Conservation (phyloP, 1,140 invertebrate genomes). For the Drosophila oshimai region DNA sequence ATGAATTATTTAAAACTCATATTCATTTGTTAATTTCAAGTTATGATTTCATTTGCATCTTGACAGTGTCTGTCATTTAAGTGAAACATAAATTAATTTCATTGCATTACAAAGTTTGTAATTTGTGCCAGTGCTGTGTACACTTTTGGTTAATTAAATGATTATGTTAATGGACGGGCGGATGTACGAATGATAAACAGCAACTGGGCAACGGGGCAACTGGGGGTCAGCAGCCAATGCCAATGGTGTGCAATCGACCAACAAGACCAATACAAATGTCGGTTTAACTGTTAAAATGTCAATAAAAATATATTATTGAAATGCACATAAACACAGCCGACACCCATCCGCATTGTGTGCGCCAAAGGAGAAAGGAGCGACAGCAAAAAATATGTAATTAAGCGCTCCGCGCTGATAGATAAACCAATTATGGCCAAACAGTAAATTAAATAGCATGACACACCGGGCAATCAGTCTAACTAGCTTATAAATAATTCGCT, state of each 20-base stretch:
- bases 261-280: slow-evolving; percentile 73
- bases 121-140: slow-evolving; percentile 44
- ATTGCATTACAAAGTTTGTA: slow-evolving; percentile 52
- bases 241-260: slow-evolving; percentile 69
- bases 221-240: slow-evolving; percentile 11
- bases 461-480: slow-evolving; percentile 65
- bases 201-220: slow-evolving; percentile 16
- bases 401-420: slow-evolving; percentile 64
- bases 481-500: slow-evolving; percentile 35
- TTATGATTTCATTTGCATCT: slow-evolving; percentile 77
- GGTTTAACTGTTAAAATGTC: slow-evolving; percentile 77
- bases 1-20: slow-evolving; percentile 53
- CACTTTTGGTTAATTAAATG: slow-evolving; percentile 78
- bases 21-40: slow-evolving; percentile 59
- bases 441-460: slow-evolving; percentile 69
- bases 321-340: slow-evolving; percentile 24
- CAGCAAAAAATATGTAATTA: slow-evolving; percentile 66
- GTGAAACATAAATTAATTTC: slow-evolving; percentile 75
- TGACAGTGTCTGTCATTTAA: slow-evolving; percentile 78
- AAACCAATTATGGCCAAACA: slow-evolving; percentile 73
- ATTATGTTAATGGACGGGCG: slow-evolving; percentile 80
- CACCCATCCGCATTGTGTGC: slow-evolving; percentile 34
- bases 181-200: slow-evolving; percentile 69
- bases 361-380: too few relatives aligned
- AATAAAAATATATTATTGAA: slow-evolving; percentile 79